phyloP scores from a whole-genome alignment of 1,140 invertebrate species.

The Drosophila pachea region DNA sequence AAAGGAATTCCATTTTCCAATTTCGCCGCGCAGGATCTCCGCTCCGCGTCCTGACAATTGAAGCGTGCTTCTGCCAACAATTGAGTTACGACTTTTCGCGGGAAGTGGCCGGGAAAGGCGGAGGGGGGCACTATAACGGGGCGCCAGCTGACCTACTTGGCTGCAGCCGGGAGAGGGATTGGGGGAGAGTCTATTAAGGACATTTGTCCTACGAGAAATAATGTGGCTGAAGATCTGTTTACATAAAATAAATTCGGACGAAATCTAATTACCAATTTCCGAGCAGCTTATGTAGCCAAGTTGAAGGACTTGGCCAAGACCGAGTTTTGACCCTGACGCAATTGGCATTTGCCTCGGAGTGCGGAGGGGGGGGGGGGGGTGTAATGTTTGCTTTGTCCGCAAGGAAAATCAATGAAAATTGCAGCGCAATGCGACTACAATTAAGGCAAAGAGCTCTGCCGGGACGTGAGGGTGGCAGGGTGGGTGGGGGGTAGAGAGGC shows the following conservation, averaged over 20 bases:
- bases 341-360: not conserved
- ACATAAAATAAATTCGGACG: no score
- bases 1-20: constrained; percentile 26
- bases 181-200: no score
- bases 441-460: constrained; percentile 46
- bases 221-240: no score
- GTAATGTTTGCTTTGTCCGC: not conserved
- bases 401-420: constrained; percentile 58
- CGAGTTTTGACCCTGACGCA: constrained; percentile 27
- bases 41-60: constrained; percentile 31
- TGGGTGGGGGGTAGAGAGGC: not conserved
- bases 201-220: no score
- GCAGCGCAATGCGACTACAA: constrained; percentile 33
- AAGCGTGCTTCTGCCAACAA: constrained; percentile 55
- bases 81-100: constrained; percentile 46
- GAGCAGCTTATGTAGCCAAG: constrained; percentile 20
- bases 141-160: constrained; percentile 20
- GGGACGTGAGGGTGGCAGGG: not conserved
- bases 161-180: not conserved
- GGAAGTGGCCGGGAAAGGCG: constrained; percentile 23
- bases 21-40: not conserved
- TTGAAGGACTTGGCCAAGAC: constrained; percentile 9
- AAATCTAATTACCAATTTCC: constrained; percentile 7
- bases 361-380: no score
- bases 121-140: not conserved